A percentile compares a stretch with the other conserved stretches of the same genome.
phyloP scores from a whole-genome alignment of 2,888 invertebrate species.

The Herminia tarsipennalis region DNA sequence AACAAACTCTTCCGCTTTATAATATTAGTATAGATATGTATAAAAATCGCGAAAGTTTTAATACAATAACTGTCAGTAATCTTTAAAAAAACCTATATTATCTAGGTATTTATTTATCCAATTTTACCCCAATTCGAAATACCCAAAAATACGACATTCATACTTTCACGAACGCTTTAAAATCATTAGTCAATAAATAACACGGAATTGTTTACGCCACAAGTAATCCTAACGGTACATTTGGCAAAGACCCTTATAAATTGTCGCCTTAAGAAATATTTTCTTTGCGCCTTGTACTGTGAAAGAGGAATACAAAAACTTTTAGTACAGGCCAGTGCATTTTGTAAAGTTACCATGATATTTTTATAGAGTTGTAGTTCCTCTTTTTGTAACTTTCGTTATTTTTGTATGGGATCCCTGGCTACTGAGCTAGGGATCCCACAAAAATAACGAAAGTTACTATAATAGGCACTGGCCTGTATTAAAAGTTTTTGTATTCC shows the following conservation, averaged over 20 bases:
- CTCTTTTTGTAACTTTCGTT: background rate
- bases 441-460: too few relatives aligned
- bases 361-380: background rate
- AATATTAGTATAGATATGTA: too few relatives aligned
- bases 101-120: background rate
- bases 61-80: too few relatives aligned
- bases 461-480: conserved; percentile 32
- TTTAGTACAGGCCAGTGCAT: conserved; percentile 36
- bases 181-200: conserved; percentile 51
- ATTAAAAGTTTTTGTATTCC: conserved; percentile 34
- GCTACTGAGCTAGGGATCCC: too few relatives aligned
- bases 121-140: background rate
- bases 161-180: conserved; percentile 23
- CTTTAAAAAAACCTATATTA: too few relatives aligned
- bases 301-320: conserved; percentile 34
- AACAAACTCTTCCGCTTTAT: too few relatives aligned
- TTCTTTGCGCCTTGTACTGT: conserved; percentile 24
- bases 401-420: too few relatives aligned
- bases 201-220: conserved; percentile 40
- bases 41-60: too few relatives aligned
- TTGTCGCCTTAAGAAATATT: conserved; percentile 43
- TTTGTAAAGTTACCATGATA: background rate
- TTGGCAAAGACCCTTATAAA: conserved; percentile 42
- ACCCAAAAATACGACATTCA: conserved; percentile 11
- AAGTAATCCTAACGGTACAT: conserved; percentile 38